Evolutionary conservation across 2,888 invertebrate species (phyloP), one percentile per base, ranked within the genome.

Genomic region (Pomacea canaliculata): DNA sequence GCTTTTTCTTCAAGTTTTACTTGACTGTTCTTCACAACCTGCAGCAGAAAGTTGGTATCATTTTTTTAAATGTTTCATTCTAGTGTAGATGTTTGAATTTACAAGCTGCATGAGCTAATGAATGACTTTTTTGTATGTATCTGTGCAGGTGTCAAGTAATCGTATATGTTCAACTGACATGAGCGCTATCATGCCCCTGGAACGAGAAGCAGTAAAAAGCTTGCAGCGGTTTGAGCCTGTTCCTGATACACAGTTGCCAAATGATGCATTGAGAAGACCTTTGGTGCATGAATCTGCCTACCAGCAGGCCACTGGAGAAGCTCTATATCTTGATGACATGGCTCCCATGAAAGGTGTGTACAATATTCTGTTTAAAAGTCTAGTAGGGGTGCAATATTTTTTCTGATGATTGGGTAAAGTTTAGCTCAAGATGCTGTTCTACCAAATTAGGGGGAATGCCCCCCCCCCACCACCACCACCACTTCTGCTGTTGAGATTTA

Each of bases 301-400:
- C 68, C 96, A 97, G 88, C 98, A 98, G 91, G 95, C 95, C 1
- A 95, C 96, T 0, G 93, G 97, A 4, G 97, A 98, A 92, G 97
- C 98, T 0, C 92, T 95, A 71, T 98, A 97, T 89, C 94, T 95
- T 82, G 97, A 97, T 88, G 98, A 98, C 88, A 94, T 97, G 84
- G 96, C 96, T 0, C 92, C 90, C 12, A 12, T 9, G 37, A 23
- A 71, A 71, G 71, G 71, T 71, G 37, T 63, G 9, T 63, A 9
- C 10, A 7, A 67, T 18, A 27, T 13, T 67, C 27, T 27, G 27
- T 37, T 13, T 18, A 27, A 23, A 23, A 23, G 23, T 23, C 23
- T 23, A 23, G 23, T 23, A 23, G 23, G 23, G 23, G 13, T 66
- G 13, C 66, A 16, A 19, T n/a, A 12, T 23, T 23, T 66, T 12